A percentile compares a stretch with the other conserved stretches of the same genome.
Conservation (phyloP, 2,888 invertebrate genomes). For the Hipparchia semele region DNA sequence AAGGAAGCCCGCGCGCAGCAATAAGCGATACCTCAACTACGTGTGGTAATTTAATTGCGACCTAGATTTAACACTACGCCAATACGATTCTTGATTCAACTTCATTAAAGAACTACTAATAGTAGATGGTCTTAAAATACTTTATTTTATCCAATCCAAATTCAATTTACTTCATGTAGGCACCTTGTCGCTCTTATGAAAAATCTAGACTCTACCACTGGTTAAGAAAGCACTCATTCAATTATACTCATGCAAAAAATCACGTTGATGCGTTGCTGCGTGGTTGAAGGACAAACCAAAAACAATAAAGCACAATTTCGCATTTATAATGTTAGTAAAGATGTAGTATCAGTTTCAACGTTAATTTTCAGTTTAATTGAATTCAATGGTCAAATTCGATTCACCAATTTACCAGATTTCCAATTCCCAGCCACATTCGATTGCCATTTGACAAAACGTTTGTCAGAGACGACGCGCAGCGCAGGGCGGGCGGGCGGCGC, state of each 20-base stretch:
- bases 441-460: conserved; percentile 13
- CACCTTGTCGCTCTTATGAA: no score
- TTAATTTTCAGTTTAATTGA: not conserved
- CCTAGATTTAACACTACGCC: conserved; percentile 3
- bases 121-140: not conserved
- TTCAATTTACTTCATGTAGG: no score
- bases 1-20: conserved; percentile 2
- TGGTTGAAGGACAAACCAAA: no score
- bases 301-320: no score
- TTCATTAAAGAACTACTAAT: conserved; percentile 3
- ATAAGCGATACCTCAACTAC: conserved; percentile 21
- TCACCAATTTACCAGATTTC: conserved; percentile 6
- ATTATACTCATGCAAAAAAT: no score
- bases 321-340: no score
- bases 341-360: not conserved
- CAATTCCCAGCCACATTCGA: conserved; percentile 14
- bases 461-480: not conserved
- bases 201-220: no score
- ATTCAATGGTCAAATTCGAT: conserved; percentile 2
- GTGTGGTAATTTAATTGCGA: conserved; percentile 18
- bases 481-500: not conserved
- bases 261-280: no score
- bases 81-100: conserved; percentile 6
- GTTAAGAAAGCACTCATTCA: no score
- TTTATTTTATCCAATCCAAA: no score